These are phyloP conservation scores for Melinaea marsaeus DNA, from an alignment of 2,888 invertebrate genomes.

Conservation along the genomic window DNA sequence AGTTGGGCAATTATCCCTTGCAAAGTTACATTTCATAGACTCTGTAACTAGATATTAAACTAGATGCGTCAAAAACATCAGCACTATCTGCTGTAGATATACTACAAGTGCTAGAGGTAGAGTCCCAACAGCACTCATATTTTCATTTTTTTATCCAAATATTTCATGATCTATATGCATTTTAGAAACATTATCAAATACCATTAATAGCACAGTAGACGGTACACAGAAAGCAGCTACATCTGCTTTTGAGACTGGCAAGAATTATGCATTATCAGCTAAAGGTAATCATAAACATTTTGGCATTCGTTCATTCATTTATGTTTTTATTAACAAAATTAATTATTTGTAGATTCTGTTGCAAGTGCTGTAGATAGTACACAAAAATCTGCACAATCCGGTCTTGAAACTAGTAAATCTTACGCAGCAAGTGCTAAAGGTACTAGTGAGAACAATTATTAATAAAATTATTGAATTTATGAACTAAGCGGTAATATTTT, in stretches of 20 bases:
- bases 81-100: constrained; percentile 49
- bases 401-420: constrained; percentile 45
- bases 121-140: background rate
- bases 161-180: constrained; percentile 16
- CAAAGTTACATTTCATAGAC: constrained; percentile 35
- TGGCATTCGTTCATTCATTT: background rate
- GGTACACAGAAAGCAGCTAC: constrained; percentile 50
- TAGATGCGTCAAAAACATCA: constrained; percentile 46
- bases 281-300: constrained; percentile 30
- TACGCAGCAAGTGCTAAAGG: constrained; percentile 43
- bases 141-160: too few relatives aligned
- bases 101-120: constrained; percentile 48
- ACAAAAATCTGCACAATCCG: constrained; percentile 49
- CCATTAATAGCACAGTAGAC: constrained; percentile 43
- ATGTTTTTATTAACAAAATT: constrained; percentile 7
- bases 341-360: constrained; percentile 26
- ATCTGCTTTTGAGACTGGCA: constrained; percentile 49
- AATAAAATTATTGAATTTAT: too few relatives aligned
- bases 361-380: constrained; percentile 35
- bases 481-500: too few relatives aligned
- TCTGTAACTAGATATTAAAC: constrained; percentile 41
- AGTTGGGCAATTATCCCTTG: too few relatives aligned
- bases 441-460: too few relatives aligned
- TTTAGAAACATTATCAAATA: constrained; percentile 43
- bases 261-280: constrained; percentile 47